phyloP scores from a whole-genome alignment of 1,140 invertebrate genomes.

The Caenorhabditis elegans region WBcel235 BX284602.5:13437501-13438000 shows the following conservation, averaged over 20 bases:
- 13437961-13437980: slow-evolving; percentile 65
- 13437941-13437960: slow-evolving; percentile 89
- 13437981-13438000: neutral
- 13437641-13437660: too few species aligned
- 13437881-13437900: slow-evolving; percentile 74
- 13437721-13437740: too few species aligned
- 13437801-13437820: slow-evolving; percentile 8
- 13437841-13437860: slow-evolving; percentile 57
- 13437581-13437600: too few species aligned
- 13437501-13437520: too few species aligned
- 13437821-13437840: slow-evolving; percentile 14
- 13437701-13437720: too few species aligned
- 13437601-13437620: too few species aligned
- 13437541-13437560: too few species aligned
- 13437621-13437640: too few species aligned
- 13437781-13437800: neutral
- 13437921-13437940: slow-evolving; percentile 79
- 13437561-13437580: too few species aligned
- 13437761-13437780: neutral
- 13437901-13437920: slow-evolving; percentile 81
- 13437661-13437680: too few species aligned
- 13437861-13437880: slow-evolving; percentile 64
- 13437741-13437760: neutral
- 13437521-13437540: too few species aligned
- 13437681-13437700: too few species aligned